Evolutionary conservation across 2,797 vertebrate genomes (phyloP), one percentile per base, ranked within the genome.

Genomic region (Spheniscus humboldti): DNA sequence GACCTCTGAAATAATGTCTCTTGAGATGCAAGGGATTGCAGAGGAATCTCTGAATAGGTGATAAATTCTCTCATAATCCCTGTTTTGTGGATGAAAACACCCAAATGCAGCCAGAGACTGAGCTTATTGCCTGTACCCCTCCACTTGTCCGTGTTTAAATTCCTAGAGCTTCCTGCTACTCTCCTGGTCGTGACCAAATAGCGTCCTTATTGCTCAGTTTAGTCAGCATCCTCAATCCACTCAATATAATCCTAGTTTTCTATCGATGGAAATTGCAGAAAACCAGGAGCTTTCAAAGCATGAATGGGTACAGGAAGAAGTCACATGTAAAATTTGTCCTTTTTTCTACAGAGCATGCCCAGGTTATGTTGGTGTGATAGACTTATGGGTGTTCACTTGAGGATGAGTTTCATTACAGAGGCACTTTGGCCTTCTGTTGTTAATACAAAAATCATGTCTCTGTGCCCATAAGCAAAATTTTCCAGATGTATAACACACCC

Each of bases 281-380:
- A 18, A 7, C 4, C 8, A 7, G 31, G 43, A 77, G 20, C 41
- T 72, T 37, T 27, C 24, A 5, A 27, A 66, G 59, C 35, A 3
- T 3, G 18, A 62, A 11, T 3, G 48, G 28, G 12, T 48, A 6
- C 31, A 22, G 59, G 22, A 64, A 31, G 31, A 59, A 48, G 18
- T 31, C n/a, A 2, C 6, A 1, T 0, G 1, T 59, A n/a, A 47
- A 25, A 24, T 4, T 5, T 13, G 22, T n/a, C 23, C 13, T 27
- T 33, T 50, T 30, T 7, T n/a, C 10, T n/a, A 5, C 17, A 13
- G 53, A 19, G 31, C 18, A 0, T 3, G 20, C 13, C 15, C 6
- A 7, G 28, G 16, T 55, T 23, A 17, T 2, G 3, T 11, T 18
- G 76, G 17, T 16, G 35, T 41, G 28, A 5, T 10, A 18, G 28